Evolutionary conservation across 2,113 vertebrate genomes (phyloP), one percentile per base, ranked within the genome.

Genomic region (Amia ocellicauda): DNA sequence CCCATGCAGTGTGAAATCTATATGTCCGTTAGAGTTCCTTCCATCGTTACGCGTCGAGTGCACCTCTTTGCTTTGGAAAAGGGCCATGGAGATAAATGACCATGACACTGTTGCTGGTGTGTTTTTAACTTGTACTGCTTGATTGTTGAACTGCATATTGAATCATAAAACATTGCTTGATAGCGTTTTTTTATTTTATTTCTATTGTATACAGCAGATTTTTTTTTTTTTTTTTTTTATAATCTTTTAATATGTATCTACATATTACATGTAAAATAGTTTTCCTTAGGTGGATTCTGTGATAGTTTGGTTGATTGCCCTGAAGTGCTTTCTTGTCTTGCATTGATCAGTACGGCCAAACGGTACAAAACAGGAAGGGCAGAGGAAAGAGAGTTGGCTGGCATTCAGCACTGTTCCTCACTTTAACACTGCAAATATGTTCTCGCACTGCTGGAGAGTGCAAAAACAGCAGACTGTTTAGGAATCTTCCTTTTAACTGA

Each of bases 331-430:
- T n/a, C n/a, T n/a, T n/a, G n/a, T n/a, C n/a, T n/a, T n/a, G n/a
- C n/a, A n/a, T n/a, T n/a, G n/a, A n/a, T n/a, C n/a, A n/a, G n/a
- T n/a, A n/a, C n/a, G n/a, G n/a, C n/a, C n/a, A n/a, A n/a, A n/a
- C n/a, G n/a, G n/a, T n/a, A n/a, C n/a, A n/a, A n/a, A n/a, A n/a
- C n/a, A n/a, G n/a, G n/a, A n/a, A n/a, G n/a, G n/a, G n/a, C n/a
- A n/a, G n/a, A 60, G 63, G 67, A 67, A 78, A 77, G 81, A 86
- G 69, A 68, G 66, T 66, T 64, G 24, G 52, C 52, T 50, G 28
- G 27, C 16, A 14, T 19, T 31, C 51, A 9, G 54, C n/a, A 26
- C 50, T 29, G 31, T 20, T 17, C 13, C 3, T 24, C 20, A 19
- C 3, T 23, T 3, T 11, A 62, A 17, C 10, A 1, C 16, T 59